These are phyloP conservation scores for Acronicta alni DNA, from an alignment of 2,888 invertebrate species.

Conservation along the genomic window DNA sequence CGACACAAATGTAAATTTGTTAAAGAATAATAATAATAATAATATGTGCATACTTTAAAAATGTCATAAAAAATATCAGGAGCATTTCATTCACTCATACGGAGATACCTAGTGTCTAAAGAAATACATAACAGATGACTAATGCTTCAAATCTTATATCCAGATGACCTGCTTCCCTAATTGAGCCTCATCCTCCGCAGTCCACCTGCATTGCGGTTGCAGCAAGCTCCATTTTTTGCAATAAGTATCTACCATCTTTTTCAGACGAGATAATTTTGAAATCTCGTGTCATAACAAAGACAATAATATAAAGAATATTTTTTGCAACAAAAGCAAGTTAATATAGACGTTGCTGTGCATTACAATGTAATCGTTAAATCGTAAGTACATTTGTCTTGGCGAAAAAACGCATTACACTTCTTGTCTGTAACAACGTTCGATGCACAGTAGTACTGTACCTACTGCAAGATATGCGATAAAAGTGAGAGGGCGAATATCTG, in stretches of 20 bases:
- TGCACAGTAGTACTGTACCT: constrained; percentile 5
- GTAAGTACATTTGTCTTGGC: constrained; percentile 43
- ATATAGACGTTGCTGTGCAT: constrained; percentile 48
- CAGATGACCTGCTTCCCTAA: constrained; percentile 33
- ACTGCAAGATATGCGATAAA: constrained; percentile 5
- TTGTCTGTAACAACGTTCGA: constrained; percentile 23
- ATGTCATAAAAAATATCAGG: too few relatives aligned
- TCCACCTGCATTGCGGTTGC: constrained; percentile 39
- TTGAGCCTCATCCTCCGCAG: constrained; percentile 12
- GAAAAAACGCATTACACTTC: constrained; percentile 41
- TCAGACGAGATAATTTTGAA: constrained; percentile 11
- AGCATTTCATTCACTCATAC: too few relatives aligned
- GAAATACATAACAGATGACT: neutral
- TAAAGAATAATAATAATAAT: too few relatives aligned
- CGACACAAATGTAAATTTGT: too few relatives aligned
- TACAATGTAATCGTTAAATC: constrained; percentile 50
- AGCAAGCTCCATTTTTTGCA: constrained; percentile 15
- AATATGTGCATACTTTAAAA: too few relatives aligned
- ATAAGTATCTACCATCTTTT: constrained; percentile 13
- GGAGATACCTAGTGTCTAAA: too few relatives aligned
- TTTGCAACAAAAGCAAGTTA: constrained; percentile 35
- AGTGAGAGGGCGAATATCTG: neutral
- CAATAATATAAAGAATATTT: constrained; percentile 16
- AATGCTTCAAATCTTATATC: constrained; percentile 7
- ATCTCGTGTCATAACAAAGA: constrained; percentile 24